Conservation (phyloP, 2,888 invertebrate genomes). For the Drosophila meridiana region DNA sequence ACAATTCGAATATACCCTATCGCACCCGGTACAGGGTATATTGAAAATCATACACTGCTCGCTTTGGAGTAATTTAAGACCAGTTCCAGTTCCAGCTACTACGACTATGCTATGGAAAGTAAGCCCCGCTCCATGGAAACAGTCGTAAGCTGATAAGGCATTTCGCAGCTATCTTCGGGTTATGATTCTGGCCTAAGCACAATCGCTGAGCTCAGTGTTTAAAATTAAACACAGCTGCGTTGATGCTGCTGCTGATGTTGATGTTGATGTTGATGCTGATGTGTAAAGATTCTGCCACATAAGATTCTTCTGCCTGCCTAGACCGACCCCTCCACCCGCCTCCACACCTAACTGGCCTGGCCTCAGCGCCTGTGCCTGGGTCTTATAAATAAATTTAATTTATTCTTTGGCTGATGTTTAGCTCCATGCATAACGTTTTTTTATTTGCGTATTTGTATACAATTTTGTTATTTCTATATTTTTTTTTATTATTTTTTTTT, state of each 20-base stretch:
- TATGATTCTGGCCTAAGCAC: slow-evolving; percentile 42
- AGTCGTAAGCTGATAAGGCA: slow-evolving; percentile 59
- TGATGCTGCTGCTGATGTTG: slow-evolving; percentile 10
- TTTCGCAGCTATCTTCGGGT: slow-evolving; percentile 30
- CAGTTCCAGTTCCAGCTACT: slow-evolving; percentile 30
- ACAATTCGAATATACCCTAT: neutral
- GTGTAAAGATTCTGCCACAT: slow-evolving; percentile 51
- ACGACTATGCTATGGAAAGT: slow-evolving; percentile 27
- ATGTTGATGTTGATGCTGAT: slow-evolving; percentile 23
- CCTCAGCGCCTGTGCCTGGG: slow-evolving; percentile 28
- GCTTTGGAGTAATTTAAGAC: slow-evolving; percentile 46
- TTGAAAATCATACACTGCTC: neutral
- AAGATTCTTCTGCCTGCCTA: slow-evolving; percentile 32
- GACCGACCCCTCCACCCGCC: neutral
- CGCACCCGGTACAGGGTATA: slow-evolving; percentile 1
- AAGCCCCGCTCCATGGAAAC: slow-evolving; percentile 21
- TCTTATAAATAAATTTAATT: slow-evolving; percentile 67
- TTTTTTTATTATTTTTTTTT: slow-evolving; percentile 17
- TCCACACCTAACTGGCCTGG: neutral
- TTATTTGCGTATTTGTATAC: slow-evolving; percentile 55
- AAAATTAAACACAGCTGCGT: slow-evolving; percentile 65
- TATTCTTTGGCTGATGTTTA: slow-evolving; percentile 73
- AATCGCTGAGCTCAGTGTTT: slow-evolving; percentile 73
- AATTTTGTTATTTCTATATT: slow-evolving; percentile 51
- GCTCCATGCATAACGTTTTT: slow-evolving; percentile 64